A percentile compares a stretch with the other conserved stretches of the same genome.
phyloP scores from a whole-genome alignment of 1,140 invertebrate genomes.

The Chrysopa pallens region DNA sequence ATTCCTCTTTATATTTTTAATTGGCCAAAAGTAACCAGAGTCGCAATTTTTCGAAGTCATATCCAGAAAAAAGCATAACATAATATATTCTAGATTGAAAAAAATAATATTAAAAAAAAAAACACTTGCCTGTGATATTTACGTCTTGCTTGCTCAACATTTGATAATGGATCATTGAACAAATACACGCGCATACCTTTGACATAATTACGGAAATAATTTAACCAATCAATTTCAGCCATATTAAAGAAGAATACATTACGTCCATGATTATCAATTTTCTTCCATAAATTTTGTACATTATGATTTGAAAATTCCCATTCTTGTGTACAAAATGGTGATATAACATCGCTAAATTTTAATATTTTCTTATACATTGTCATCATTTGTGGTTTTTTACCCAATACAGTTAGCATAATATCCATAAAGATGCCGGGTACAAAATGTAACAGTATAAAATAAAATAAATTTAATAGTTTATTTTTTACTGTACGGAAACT shows the following conservation, averaged over 20 bases:
- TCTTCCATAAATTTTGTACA: conserved; percentile 33
- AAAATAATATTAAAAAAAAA: not conserved
- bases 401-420: not conserved
- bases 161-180: conserved; percentile 38
- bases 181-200: conserved; percentile 36
- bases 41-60: too few species aligned
- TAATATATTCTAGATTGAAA: too few species aligned
- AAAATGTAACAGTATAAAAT: not conserved
- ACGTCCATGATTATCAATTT: conserved; percentile 35
- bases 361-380: conserved; percentile 57
- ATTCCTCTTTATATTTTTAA: too few species aligned
- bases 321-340: conserved; percentile 50
- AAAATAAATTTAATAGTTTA: not conserved
- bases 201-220: conserved; percentile 35
- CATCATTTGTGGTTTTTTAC: conserved; percentile 31
- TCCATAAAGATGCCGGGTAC: not conserved
- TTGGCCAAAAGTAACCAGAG: too few species aligned
- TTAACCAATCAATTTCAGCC: conserved; percentile 35
- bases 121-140: conserved; percentile 8
- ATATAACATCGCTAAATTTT: conserved; percentile 46
- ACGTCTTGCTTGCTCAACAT: conserved; percentile 26
- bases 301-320: conserved; percentile 54
- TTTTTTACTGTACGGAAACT: not conserved
- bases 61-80: too few species aligned
- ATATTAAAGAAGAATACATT: conserved; percentile 50